Evolutionary conservation across 1,140 invertebrate species (phyloP), one percentile per base, ranked within the genome.

Genomic region (Gryon sp.): DNA sequence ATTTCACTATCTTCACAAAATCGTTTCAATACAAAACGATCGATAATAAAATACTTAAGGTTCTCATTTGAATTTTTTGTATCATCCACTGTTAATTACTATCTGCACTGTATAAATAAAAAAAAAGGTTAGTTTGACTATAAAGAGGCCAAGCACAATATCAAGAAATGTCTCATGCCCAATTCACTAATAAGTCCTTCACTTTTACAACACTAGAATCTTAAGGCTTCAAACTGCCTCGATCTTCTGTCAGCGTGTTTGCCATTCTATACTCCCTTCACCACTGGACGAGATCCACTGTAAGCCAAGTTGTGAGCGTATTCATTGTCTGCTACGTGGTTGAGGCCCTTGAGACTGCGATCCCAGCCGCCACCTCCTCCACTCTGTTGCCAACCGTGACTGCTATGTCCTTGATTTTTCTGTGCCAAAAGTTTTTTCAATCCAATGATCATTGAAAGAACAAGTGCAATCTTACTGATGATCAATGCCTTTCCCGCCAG

Each of bases 401-500:
- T 90, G 20, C 90, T 88, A 0, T 88, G 89, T n/a, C 90, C 88
- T 1, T 90, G 88, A 11, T 92, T 90, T 83, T 94, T 94, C 76
- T 91, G 89, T 0, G 90, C 89, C 55, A 95, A 87, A 0, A 95
- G 84, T 79, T 95, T 95, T 90, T 95, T 95, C n/a, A 95, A 78
- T 0, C 93, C 93, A 41, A 95, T 94, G 57, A 95, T 94, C 62
- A 93, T 91, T 0, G 94, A 92, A 19, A 95, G 86, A 1, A 95
- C 90, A 7, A 95, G 84, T 1, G 94, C 94, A 74, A 95, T 94
- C 88, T 95, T 95, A 11, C 93, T 93, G 46, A 93, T 92, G 72
- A 95, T 94, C 9, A 94, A 84, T 1, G 93, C 94, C 83, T 95
- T 95, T 43, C 94, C 94, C 1, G 93, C 93, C 43, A 94, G 78